Base-by-base conservation (phyloP, 1,140 invertebrate genomes). In the Telenomus remus region DNA sequence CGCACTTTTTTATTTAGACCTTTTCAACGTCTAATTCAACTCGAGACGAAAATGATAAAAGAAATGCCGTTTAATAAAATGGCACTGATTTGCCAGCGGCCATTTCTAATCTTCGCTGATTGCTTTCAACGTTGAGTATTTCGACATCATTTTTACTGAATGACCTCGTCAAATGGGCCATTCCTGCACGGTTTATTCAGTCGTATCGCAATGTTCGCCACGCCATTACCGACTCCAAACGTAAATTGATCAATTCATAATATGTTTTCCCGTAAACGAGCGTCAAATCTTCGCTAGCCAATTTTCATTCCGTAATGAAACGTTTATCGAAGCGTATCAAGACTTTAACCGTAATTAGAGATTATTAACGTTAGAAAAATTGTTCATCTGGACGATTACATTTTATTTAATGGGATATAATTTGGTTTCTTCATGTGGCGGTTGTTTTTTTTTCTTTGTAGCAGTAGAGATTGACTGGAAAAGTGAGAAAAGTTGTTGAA, bases 321-420 rank as follows among this genome's bases (percentile, higher is more conserved):
- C 53, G 48, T 34, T 64, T 64, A 63, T 64, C 54, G 59, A 60
- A 64, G n/a, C 44, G 19, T 72, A 59, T 64, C 53, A 39, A 51
- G 3, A 49, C 19, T 60, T 6, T 11, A 10, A 14, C 19, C 54
- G 51, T 48, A 65, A 72, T 72, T 65, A 72, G n/a, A 9, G 37
- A 27, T 27, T 39, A 5, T 10, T 35, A 35, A 35, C 34, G 34
- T n/a, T n/a, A n/a, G n/a, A 27, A 27, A 27, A 27, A 27, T 27
- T 27, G 19, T n/a, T n/a, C n/a, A n/a, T n/a, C n/a, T n/a, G n/a
- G n/a, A n/a, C n/a, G n/a, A n/a, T n/a, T n/a, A n/a, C n/a, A n/a
- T n/a, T n/a, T n/a, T n/a, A n/a, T n/a, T n/a, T n/a, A n/a, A n/a
- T n/a, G n/a, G n/a, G n/a, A n/a, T n/a, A n/a, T n/a, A n/a, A n/a